A percentile compares a stretch with the other conserved stretches of the same genome.
Conservation (phyloP, 2,113 vertebrate genomes). For the Delphinus delphis region DNA sequence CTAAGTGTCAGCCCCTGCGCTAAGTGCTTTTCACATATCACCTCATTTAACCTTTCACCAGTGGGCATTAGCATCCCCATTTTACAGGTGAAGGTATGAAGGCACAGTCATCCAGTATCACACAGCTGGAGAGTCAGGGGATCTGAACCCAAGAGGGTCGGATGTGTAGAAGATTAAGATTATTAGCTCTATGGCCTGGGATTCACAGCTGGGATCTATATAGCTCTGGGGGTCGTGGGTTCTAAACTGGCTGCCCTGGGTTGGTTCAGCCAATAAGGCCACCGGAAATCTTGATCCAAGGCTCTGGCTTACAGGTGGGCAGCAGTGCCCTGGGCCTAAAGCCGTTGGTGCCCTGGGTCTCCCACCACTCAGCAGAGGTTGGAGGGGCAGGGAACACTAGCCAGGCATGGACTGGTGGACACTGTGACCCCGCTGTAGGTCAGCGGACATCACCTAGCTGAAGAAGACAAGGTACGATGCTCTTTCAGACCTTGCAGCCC, state of each 20-base stretch:
- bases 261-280: fast-evolving
- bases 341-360: background rate
- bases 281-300: background rate
- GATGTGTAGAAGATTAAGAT: background rate
- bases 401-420: background rate
- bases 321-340: background rate
- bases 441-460: background rate
- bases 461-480: fast-evolving
- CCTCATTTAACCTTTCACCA: background rate
- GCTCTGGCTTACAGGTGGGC: fast-evolving
- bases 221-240: fast-evolving
- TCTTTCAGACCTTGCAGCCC: background rate
- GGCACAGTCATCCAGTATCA: background rate
- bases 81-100: background rate
- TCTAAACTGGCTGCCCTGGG: background rate
- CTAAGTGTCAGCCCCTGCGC: fast-evolving
- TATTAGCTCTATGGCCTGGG: background rate
- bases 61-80: fast-evolving
- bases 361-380: background rate
- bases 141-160: too few relatives aligned
- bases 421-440: background rate
- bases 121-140: background rate
- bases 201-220: too few relatives aligned
- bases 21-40: fast-evolving
- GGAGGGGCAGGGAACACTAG: fast-evolving